Evolutionary conservation across 2,888 invertebrate species (phyloP).

Genomic region (Altica lythri): DNA sequence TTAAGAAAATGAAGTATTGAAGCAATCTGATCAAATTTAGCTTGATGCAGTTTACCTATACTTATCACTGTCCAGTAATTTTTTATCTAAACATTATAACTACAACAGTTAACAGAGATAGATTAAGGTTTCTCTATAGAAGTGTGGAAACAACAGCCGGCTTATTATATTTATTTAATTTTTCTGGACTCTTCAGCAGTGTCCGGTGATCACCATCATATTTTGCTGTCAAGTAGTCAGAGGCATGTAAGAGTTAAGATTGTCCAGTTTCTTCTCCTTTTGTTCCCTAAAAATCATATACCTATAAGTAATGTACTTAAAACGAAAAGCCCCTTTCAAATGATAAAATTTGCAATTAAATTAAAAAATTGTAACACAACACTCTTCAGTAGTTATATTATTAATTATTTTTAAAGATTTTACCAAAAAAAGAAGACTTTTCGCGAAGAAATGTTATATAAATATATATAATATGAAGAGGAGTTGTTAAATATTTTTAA

Average conservation of each 20-base stretch:
- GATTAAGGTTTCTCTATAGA: conserved; percentile 42
- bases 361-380: conserved; percentile 16
- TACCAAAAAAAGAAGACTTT: no score
- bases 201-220: conserved; percentile 59
- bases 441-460: no score
- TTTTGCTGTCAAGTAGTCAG: conserved; percentile 71
- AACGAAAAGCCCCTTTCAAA: no score
- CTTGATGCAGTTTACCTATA: conserved; percentile 50
- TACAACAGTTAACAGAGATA: conserved; percentile 56
- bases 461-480: no score
- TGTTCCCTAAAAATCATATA: conserved; percentile 61
- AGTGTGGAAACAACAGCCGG: conserved; percentile 37
- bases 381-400: no score
- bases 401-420: no score
- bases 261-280: conserved; percentile 89
- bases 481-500: no score
- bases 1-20: conserved; percentile 41
- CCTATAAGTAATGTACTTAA: no score
- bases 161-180: conserved; percentile 19
- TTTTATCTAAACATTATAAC: conserved; percentile 51
- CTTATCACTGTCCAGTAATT: conserved; percentile 52
- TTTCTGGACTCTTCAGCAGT: conserved; percentile 47
- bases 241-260: conserved; percentile 78
- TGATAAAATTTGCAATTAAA: conserved; percentile 16
- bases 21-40: conserved; percentile 41